phyloP scores from a whole-genome alignment of 2,113 vertebrate species.

The Podocnemis expansa region DNA sequence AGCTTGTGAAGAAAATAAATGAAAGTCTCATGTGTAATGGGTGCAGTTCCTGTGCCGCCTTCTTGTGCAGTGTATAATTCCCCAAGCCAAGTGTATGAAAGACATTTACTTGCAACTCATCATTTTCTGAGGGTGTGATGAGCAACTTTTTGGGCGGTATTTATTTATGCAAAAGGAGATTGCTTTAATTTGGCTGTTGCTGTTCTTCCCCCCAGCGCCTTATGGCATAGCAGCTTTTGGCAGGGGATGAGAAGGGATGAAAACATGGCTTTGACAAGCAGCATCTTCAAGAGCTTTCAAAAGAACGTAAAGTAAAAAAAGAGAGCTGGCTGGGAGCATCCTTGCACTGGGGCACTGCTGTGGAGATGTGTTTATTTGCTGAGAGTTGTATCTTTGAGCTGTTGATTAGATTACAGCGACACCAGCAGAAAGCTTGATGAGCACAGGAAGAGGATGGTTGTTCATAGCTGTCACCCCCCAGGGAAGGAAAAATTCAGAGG shows the following conservation, averaged over 20 bases:
- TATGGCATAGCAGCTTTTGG: not conserved
- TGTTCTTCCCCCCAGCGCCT: not conserved
- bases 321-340: not conserved
- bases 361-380: not conserved
- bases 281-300: not conserved
- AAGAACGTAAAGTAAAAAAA: not conserved
- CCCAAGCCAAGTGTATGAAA: not conserved
- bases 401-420: not conserved
- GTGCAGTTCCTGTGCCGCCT: not conserved
- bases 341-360: rapidly evolving
- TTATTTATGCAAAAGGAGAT: not conserved
- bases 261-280: not conserved
- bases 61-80: not conserved
- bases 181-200: not conserved
- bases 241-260: not conserved
- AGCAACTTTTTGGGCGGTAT: not conserved
- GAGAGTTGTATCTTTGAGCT: not conserved
- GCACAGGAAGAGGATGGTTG: not conserved
- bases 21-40: not conserved
- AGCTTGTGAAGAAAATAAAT: not conserved
- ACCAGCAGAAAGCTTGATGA: not conserved
- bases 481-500: not conserved
- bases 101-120: not conserved
- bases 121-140: not conserved
- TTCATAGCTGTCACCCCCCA: not conserved